Evolutionary conservation across 2,797 vertebrate species (phyloP), one percentile per base, ranked within the genome.

Genomic region (Salarias fasciatus): DNA sequence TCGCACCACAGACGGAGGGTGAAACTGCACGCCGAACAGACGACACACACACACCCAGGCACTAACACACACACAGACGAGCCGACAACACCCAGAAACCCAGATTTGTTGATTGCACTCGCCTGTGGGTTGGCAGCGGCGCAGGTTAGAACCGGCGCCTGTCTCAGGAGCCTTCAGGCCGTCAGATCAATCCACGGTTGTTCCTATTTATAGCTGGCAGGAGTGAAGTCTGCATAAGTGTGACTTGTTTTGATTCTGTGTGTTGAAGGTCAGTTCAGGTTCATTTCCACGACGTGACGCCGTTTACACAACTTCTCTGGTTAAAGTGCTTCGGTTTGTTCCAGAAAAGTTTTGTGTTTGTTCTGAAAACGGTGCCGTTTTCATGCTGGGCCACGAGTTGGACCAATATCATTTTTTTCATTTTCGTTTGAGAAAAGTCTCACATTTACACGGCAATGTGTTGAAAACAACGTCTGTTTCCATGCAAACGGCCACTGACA

Each of bases 71-170:
- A 68, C 74, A 66, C 60, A 24, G 18, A 24, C 18, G 24, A n/a
- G n/a, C n/a, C n/a, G 18, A 24, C 18, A 24, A 24, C 18, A 24
- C 18, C 66, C 68, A 55, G 61, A 11, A 9, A 69, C 15, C 24
- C 60, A 36, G 18, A 24, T 24, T 24, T 24, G 53, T 54, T 86
- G 53, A 69, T 77, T 65, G 63, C 50, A 71, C 71, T 56, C 69
- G 79, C 88, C 82, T 46, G 77, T 35, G 56, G 6, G 57, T 51
- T 66, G 68, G 70, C 66, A 59, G 56, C 65, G 58, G 74, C 72
- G 66, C 74, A 49, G 30, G 60, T 24, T 24, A 24, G 24, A 24
- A 24, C 18, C 24, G 24, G 18, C 3, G 3, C 18, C 24, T 3
- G n/a, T 28, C 56, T 44, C 53, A 14, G 37, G 13, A 61, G 59